Evolutionary conservation across 2,797 vertebrate genomes (phyloP), one percentile per base, ranked within the genome.

Genomic region (Merluccius polli): DNA sequence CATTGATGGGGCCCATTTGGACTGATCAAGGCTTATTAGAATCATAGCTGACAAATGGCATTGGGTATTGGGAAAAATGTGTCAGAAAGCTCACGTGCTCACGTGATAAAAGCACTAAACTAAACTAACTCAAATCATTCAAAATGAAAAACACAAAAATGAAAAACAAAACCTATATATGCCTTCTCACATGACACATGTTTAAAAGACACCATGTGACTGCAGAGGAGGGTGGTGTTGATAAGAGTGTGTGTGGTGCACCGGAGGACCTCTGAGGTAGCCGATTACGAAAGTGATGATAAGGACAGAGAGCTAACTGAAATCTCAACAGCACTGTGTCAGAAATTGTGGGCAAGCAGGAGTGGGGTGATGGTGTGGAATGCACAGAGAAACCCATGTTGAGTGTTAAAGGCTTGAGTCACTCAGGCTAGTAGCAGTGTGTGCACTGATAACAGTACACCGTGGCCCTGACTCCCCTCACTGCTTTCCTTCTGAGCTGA

Each of bases 261-360:
- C 24, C 24, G 10, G n/a, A 12, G 59, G 59, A 11, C 59, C n/a
- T 65, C 59, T 27, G 10, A 65, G 59, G 59, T 13, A 27, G 59
- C 59, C n/a, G 0, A 59, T 24, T n/a, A 24, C n/a, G n/a, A 59
- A 21, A n/a, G 21, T 9, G 8, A 75, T 24, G 71, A 70, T 70
- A 9, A 74, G 85, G 87, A 87, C 82, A 75, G 73, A 74, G 67
- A 77, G 79, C 76, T 88, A 86, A 88, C 86, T 73, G 71, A 81
- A 89, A 81, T 84, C 71, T 75, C 38, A 82, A 85, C 74, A 72
- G 80, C 78, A 78, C 41, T 32, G 78, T 35, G 69, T 63, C 9
- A 71, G 75, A 71, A 31, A 71, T 32, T 38, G 35, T 24, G 11
- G 12, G 81, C 36, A 33, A 79, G 74, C 36, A 44, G 74, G 76